phyloP scores from a whole-genome alignment of 2,888 invertebrate genomes.

The Eustalomyia histrio region DNA sequence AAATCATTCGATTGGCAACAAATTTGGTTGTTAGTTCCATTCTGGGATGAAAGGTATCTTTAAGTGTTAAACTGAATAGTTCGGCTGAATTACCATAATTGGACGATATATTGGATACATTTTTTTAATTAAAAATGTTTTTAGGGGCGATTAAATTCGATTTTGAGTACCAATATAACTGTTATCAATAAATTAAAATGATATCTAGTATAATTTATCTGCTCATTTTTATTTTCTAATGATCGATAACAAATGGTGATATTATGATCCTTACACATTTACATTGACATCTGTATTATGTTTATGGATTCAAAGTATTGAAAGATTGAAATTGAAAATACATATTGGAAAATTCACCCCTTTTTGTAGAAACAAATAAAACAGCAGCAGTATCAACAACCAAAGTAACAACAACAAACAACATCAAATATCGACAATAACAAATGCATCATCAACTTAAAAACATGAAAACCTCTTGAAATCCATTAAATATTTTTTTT shows the following conservation, averaged over 20 bases:
- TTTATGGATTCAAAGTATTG: constrained; percentile 17
- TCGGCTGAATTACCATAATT: no score
- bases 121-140: no score
- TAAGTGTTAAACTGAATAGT: no score
- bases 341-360: constrained; percentile 38
- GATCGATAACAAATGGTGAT: constrained; percentile 29
- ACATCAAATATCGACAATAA: constrained; percentile 47
- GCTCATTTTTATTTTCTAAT: constrained; percentile 13
- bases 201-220: background rate
- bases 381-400: constrained; percentile 24
- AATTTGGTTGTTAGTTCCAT: no score
- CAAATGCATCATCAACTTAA: constrained; percentile 61
- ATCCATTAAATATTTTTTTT: constrained; percentile 67
- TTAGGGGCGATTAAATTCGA: no score
- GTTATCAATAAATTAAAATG: no score
- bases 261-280: constrained; percentile 6
- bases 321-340: constrained; percentile 22
- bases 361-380: constrained; percentile 25
- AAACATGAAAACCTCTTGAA: constrained; percentile 67
- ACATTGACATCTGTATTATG: constrained; percentile 37
- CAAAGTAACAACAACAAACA: constrained; percentile 6
- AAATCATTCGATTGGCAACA: no score
- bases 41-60: no score
- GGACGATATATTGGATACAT: no score
- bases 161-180: no score